These are phyloP conservation scores for Cotesia glomerata DNA, from an alignment of 1,140 invertebrate genomes.

Conservation along the genomic window DNA sequence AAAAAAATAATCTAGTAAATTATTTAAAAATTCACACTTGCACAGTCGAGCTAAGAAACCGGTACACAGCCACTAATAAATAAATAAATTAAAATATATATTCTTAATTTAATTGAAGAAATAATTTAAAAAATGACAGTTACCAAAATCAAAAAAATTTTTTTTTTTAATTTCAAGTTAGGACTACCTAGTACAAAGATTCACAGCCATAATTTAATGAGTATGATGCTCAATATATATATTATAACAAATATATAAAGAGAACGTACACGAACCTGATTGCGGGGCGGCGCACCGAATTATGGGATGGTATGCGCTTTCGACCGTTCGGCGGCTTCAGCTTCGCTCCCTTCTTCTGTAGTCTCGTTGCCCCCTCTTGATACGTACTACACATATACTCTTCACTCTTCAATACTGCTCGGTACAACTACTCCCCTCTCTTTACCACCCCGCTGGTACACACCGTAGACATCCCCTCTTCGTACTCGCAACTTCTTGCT, in stretches of 20 bases:
- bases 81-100: no score
- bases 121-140: no score
- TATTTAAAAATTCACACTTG: no score
- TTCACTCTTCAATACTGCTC: constrained; percentile 17
- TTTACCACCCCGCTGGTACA: neutral
- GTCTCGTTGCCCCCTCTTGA: constrained; percentile 28
- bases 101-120: no score
- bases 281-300: constrained; percentile 55
- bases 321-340: constrained; percentile 43
- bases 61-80: no score
- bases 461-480: no score
- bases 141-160: no score
- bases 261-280: constrained; percentile 51
- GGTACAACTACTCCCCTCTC: constrained; percentile 2
- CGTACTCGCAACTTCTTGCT: no score
- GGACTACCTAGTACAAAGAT: no score
- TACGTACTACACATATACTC: constrained; percentile 23
- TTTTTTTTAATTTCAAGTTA: no score
- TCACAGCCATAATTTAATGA: neutral
- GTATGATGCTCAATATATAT: neutral
- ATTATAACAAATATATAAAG: constrained; percentile 26
- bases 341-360: constrained; percentile 24
- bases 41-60: no score
- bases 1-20: no score
- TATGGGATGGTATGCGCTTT: constrained; percentile 54